Percentiles rank a stretch among this genome's conserved stretches.
phyloP scores from a whole-genome alignment of 2,797 vertebrate genomes.

The Malurus leucopterus region DNA sequence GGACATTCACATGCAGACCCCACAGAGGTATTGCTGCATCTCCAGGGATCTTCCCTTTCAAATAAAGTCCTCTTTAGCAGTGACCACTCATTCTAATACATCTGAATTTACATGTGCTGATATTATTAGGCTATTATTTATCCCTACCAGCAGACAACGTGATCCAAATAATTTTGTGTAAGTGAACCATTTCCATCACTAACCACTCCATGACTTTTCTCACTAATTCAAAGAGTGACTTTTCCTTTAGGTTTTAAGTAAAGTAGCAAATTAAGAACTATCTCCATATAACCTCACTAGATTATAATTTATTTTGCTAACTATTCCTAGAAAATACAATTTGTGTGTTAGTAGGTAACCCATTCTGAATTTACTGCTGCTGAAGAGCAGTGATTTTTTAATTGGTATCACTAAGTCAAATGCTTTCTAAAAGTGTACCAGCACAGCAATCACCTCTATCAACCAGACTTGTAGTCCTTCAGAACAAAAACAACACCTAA shows the following conservation, averaged over 20 bases:
- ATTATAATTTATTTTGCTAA: not conserved
- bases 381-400: not conserved
- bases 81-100: not conserved
- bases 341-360: not conserved
- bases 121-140: not conserved
- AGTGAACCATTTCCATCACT: not conserved
- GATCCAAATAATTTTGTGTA: not conserved
- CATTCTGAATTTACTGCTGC: not conserved
- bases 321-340: not conserved
- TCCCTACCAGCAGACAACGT: not conserved
- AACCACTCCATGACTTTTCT: not conserved
- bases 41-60: not conserved
- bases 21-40: accelerated
- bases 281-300: not conserved
- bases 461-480: not conserved
- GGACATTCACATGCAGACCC: not conserved
- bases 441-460: not conserved
- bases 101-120: not conserved
- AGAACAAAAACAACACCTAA: not conserved
- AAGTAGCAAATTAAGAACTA: not conserved
- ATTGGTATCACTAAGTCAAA: not conserved
- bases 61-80: not conserved
- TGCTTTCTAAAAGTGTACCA: not conserved
- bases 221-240: not conserved
- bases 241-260: not conserved